phyloP scores from a whole-genome alignment of 2,113 vertebrate genomes.

The Sphyrna mokarran region DNA sequence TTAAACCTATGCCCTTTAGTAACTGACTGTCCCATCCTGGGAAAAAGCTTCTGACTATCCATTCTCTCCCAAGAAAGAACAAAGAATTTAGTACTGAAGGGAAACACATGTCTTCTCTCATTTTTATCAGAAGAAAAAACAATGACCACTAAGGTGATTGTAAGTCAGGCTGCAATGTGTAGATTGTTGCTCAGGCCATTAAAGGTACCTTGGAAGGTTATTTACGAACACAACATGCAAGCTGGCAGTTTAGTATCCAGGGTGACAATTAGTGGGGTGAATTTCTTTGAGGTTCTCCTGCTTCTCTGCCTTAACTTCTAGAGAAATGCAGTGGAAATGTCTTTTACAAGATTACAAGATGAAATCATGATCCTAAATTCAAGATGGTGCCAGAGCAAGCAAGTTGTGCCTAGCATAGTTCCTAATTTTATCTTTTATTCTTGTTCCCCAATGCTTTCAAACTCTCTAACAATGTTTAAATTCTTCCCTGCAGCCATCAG shows the following conservation, averaged over 20 bases:
- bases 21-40: no score
- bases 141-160: neutral
- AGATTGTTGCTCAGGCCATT: neutral
- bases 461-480: no score
- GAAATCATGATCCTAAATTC: neutral
- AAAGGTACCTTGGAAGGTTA: neutral
- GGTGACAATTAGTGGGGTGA: neutral
- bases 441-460: no score
- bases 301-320: neutral
- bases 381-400: no score
- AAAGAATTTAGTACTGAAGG: neutral
- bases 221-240: neutral
- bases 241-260: neutral
- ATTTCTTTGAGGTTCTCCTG: neutral
- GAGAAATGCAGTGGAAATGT: neutral
- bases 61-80: no score
- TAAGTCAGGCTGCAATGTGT: neutral
- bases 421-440: no score
- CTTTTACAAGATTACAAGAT: neutral
- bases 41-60: no score
- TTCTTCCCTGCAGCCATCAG: no score
- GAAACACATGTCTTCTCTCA: neutral
- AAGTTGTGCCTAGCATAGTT: no score
- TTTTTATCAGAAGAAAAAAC: neutral
- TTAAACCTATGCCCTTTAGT: no score